Base-by-base conservation (phyloP, 2,797 vertebrate species). In the Poecile montanus region DNA sequence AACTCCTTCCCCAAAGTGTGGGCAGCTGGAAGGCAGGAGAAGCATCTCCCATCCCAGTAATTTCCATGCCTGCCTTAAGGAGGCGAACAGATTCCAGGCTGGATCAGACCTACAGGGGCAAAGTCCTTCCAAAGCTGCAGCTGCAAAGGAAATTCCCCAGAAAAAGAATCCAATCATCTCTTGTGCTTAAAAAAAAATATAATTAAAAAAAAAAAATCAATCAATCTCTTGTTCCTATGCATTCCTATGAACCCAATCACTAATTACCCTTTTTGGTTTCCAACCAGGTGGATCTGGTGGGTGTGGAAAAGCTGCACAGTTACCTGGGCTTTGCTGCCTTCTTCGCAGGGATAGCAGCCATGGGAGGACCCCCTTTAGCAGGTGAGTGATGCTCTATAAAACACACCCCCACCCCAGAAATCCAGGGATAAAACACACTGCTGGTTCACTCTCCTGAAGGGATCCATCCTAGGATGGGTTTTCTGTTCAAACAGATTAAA, bases 241-340 rank as follows among this genome's bases (percentile, higher is more conserved):
- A 16, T 36, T 47, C 3, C n/a, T 34, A 3, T 2, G 40, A 60
- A 30, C n/a, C 19, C 38, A 5, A 8, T 9, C n/a, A 3, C 13
- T 86, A 57, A 95, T 42, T 47, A n/a, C 10, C 23, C 42, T 7
- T 81, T 72, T 66, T 66, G 47, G 44, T 88, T 66, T 51, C 36
- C 66, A 61, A 93, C 77, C 97, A 99, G 99, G 99, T 99, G 44
- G 99, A 99, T 92, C 96, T 99, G 1, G 98, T 98, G 63, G 99
- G 98, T 1, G 96, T 98, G 11, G 98, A 98, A 25, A 98, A 98
- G 71, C 95, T 99, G 72, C 99, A 99, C 97, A 99, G 98, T 91
- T 99, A 98, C 51, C 97, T 99, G 98, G 99, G 99, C 13, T 98
- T 99, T 96, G 98, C 99, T 57, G 97, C 98, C 97, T 99, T 99